Evolutionary conservation across 2,797 vertebrate species (phyloP).

Genomic region (Podarcis lilfordi): DNA sequence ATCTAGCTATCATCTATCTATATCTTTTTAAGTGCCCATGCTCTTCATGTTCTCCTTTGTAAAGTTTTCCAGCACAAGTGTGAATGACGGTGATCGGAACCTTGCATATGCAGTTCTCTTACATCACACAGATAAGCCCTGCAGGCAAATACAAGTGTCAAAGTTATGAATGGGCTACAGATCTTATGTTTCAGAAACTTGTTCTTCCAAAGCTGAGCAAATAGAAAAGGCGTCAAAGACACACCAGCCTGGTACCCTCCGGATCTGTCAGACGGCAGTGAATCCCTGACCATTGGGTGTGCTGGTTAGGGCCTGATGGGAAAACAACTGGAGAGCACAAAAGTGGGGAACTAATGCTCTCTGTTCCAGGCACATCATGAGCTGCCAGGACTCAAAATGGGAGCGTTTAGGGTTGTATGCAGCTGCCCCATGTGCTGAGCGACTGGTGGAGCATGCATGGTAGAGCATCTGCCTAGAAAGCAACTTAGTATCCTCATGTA

Average conservation of each 20-base stretch:
- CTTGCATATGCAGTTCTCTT: no score
- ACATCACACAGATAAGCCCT: no score
- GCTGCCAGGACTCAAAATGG: background rate
- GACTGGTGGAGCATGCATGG: background rate
- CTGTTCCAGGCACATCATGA: background rate
- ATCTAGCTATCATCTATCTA: no score
- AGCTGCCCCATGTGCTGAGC: background rate
- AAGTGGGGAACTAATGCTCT: background rate
- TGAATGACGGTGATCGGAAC: background rate
- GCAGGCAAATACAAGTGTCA: no score
- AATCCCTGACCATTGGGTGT: background rate
- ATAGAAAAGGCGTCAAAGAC: no score
- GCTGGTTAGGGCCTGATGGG: background rate
- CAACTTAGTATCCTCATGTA: background rate
- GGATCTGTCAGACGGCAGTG: background rate
- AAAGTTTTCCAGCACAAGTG: background rate
- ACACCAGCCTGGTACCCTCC: no score
- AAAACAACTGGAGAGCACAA: background rate
- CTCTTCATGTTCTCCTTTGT: background rate
- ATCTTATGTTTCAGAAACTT: no score
- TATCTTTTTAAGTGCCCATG: background rate
- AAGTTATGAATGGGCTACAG: no score
- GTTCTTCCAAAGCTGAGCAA: no score
- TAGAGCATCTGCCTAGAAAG: background rate
- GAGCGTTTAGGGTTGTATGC: background rate